Evolutionary conservation across 2,888 invertebrate species (phyloP), one percentile per base, ranked within the genome.

Genomic region (Epistrophe eligans): DNA sequence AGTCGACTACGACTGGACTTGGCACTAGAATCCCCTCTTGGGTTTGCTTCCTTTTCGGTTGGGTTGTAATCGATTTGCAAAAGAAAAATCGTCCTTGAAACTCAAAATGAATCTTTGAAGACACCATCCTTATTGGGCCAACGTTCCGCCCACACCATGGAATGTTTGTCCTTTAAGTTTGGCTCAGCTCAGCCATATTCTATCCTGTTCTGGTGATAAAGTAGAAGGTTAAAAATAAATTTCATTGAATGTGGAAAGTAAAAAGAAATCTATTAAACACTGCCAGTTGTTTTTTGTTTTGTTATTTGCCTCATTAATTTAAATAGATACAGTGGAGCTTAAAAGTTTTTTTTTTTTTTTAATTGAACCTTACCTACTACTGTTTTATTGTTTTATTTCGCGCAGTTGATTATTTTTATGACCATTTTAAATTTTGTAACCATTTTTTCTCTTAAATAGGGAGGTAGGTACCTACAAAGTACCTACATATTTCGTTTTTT

Each of bases 31-130:
- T 62, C 3, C 5, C n/a, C 40, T 24, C 2, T 4, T 52, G 0
- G 52, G 15, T n/a, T 38, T 15, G 15, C 55, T 24, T 11, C 55
- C 38, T 13, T 38, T 55, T 55, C 6, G 9, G 28, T 70, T 55
- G 24, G 24, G 7, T 50, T 32, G 43, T 62, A 79, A 85, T 85
- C 81, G 81, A 85, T 85, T 72, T 48, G 15, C 35, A 52, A 72
- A n/a, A 28, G 40, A 52, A 72, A 62, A 62, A 35, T 67, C 76
- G 84, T 77, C 84, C 84, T 85, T 85, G 84, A 81, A 84, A 55
- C 45, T 28, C 13, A 28, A 28, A 52, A 58, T 50, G 35, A 67
- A 67, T 50, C 19, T 38, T 4, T 52, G 19, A 19, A 64, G 58
- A 3, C 38, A 48, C n/a, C 24, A 70, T 70, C 62, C n/a, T 50